These are phyloP conservation scores for Podotricha telesiphe DNA, from an alignment of 2,888 invertebrate species.

Conservation along the genomic window DNA sequence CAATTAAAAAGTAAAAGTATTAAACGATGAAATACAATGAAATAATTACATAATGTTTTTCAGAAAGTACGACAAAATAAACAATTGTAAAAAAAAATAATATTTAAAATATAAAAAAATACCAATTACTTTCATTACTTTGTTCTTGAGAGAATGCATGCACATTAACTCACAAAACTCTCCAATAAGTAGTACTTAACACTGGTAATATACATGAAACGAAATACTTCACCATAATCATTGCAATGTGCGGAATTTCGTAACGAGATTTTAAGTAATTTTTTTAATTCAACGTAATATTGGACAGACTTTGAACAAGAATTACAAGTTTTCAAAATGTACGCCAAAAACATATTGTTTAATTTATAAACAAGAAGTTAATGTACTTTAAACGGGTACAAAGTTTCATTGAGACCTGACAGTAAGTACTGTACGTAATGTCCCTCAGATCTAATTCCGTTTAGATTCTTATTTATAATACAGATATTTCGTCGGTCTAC, in stretches of 20 bases:
- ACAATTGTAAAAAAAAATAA: no score
- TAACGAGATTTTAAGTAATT: constrained; percentile 12
- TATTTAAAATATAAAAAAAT: no score
- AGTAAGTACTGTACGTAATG: background rate
- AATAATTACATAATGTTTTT: no score
- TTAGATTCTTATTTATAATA: background rate
- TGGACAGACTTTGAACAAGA: background rate
- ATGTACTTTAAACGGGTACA: background rate
- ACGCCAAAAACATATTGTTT: background rate
- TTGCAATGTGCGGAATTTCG: background rate
- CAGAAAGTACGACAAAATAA: no score
- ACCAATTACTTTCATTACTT: no score
- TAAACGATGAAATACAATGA: no score
- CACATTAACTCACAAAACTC: background rate
- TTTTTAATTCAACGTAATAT: background rate
- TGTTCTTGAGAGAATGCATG: background rate
- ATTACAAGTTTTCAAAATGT: background rate
- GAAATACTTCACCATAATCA: constrained; percentile 4
- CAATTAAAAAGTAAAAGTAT: no score
- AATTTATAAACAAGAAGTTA: background rate
- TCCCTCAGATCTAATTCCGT: background rate
- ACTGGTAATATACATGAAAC: constrained; percentile 1
- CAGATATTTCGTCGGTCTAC: background rate
- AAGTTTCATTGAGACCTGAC: no score
- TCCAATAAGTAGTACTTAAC: background rate